Evolutionary conservation across 2,888 invertebrate species (phyloP).

Genomic region (Cenopis cana): DNA sequence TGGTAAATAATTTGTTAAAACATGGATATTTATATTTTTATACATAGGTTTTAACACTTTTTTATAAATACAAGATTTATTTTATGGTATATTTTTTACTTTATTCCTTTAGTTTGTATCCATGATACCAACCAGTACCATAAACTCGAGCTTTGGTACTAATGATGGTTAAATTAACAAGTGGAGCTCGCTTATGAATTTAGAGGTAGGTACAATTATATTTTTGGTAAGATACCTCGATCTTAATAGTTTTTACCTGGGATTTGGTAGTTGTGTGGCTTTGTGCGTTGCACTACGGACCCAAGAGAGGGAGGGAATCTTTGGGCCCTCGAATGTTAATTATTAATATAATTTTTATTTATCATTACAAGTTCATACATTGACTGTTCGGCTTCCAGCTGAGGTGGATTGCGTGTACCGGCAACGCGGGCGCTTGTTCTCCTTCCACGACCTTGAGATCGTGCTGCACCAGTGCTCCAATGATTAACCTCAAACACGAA

Average conservation of each 20-base stretch:
- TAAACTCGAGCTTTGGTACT: not conserved
- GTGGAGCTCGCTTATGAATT: too few species aligned
- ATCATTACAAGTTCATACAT: not conserved
- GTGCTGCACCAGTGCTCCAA: constrained; percentile 77
- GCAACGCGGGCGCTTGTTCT: constrained; percentile 60
- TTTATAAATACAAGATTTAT: constrained; percentile 18
- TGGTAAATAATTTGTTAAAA: constrained; percentile 1
- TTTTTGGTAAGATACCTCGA: too few species aligned
- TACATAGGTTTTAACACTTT: not conserved
- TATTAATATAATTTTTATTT: not conserved
- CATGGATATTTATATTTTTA: not conserved
- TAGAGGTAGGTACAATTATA: too few species aligned
- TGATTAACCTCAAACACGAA: constrained; percentile 60
- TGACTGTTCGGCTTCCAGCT: constrained; percentile 52
- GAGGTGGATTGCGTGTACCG: constrained; percentile 45
- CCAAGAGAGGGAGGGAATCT: not conserved
- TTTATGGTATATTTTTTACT: constrained; percentile 9
- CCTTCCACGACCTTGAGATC: constrained; percentile 75
- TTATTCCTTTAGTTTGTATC: not conserved
- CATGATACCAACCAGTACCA: not conserved
- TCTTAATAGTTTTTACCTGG: too few species aligned
- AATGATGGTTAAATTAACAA: not conserved
- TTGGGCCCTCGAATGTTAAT: not conserved
- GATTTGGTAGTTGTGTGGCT: not conserved
- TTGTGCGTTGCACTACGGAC: not conserved